Evolutionary conservation across 2,888 invertebrate genomes (phyloP), one percentile per base, ranked within the genome.

Genomic region (Helleia helle): DNA sequence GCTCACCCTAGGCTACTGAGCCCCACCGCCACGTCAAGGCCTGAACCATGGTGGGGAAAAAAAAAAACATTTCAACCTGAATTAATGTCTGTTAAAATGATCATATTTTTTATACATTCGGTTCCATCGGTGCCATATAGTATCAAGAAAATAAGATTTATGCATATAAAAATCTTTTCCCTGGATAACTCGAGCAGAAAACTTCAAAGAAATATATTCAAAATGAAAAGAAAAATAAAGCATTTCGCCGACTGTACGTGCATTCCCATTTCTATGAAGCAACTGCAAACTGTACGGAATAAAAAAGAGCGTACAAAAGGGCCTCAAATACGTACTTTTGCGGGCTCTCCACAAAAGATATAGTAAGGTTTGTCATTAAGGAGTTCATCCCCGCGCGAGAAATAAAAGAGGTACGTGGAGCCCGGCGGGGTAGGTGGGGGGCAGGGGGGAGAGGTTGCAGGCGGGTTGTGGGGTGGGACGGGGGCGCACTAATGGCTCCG

Each of bases 301-400:
- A 80, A 80, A 80, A 81, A 83, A 75, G 69, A 69, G 66, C 66
- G 64, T 62, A 83, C 83, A 84, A 84, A 83, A 83, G 62, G 77
- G 72, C 77, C 81, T 80, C 77, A 83, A 81, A 83, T 83, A 81
- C 83, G 83, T 83, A 81, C 81, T 84, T 77, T 77, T 75, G 75
- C 77, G 76, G 76, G 77, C 76, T 77, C 76, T 81, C 76, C 77
- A 83, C 83, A 84, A 83, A 81, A 84, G 83, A 84, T 83, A 84
- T 83, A 84, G 83, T 83, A 83, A 80, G 83, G 83, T 84, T 83
- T 84, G 83, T 83, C 83, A 83, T 84, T 83, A 84, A 84, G 83
- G 83, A 84, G 83, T 84, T 84, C 83, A 84, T 83, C 81, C 80
- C 81, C 79, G 79, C 77, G 79, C 81, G 79, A 77, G 83, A 83